A percentile compares a stretch with the other conserved stretches of the same genome.
Conservation (phyloP, 2,888 invertebrate genomes). For the Rhimphoctona megacephalus region DNA sequence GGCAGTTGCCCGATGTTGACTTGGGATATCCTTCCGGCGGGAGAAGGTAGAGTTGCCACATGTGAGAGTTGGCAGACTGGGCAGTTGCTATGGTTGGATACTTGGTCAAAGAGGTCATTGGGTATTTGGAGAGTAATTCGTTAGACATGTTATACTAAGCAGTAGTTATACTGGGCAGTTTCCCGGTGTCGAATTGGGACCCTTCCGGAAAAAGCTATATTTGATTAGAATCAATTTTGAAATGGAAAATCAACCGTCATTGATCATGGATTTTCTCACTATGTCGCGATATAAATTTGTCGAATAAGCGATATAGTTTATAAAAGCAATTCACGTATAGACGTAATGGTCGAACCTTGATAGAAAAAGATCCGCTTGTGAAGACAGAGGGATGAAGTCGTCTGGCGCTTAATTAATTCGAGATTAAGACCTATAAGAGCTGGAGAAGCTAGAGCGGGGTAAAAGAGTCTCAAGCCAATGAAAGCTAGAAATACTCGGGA, state of each 20-base stretch:
- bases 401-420: conserved; percentile 78
- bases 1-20: too few species aligned
- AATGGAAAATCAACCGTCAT: neutral
- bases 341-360: conserved; percentile 27
- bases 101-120: too few species aligned
- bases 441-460: conserved; percentile 17
- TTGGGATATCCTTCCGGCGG: too few species aligned
- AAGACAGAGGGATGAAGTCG: conserved; percentile 71
- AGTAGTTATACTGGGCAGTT: too few species aligned
- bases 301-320: conserved; percentile 18
- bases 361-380: conserved; percentile 25
- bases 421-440: conserved; percentile 72
- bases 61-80: too few species aligned
- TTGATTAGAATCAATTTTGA: neutral
- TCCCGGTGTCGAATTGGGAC: too few species aligned
- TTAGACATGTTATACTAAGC: too few species aligned
- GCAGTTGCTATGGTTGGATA: too few species aligned
- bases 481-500: conserved; percentile 42
- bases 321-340: conserved; percentile 31
- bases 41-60: too few species aligned
- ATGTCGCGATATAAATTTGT: conserved; percentile 11
- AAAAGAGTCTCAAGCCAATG: conserved; percentile 44
- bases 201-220: conserved; percentile 11
- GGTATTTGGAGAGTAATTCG: too few species aligned
- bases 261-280: neutral